Conservation (phyloP, 2,888 invertebrate species). For the Crematogaster levior region DNA sequence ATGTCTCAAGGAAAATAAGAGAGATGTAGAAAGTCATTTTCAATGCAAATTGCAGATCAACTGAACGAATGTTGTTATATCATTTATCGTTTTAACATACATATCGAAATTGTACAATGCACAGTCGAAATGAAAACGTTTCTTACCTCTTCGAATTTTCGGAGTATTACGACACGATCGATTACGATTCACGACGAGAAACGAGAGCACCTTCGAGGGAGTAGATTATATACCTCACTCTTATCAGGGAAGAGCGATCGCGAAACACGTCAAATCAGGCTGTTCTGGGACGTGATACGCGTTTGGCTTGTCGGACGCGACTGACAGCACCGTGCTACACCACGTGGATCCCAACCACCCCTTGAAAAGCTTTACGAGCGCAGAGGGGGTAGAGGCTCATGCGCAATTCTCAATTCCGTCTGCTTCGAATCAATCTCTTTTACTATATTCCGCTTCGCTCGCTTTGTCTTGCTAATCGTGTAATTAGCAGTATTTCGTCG, state of each 20-base stretch:
- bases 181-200: not conserved
- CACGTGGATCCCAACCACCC: constrained; percentile 82
- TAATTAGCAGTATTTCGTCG: constrained; percentile 67
- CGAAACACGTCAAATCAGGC: constrained; percentile 31
- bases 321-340: constrained; percentile 83
- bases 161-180: constrained; percentile 3
- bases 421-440: constrained; percentile 64
- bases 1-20: not conserved
- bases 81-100: not conserved
- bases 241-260: constrained; percentile 9
- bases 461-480: constrained; percentile 62
- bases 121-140: not conserved
- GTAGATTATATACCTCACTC: not conserved
- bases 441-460: constrained; percentile 37
- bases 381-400: constrained; percentile 67
- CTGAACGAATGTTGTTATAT: not conserved
- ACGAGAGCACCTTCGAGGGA: not conserved
- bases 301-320: constrained; percentile 81
- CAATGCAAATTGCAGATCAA: not conserved
- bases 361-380: constrained; percentile 60
- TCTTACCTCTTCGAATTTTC: constrained; percentile 33
- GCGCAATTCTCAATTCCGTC: constrained; percentile 62
- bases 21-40: not conserved
- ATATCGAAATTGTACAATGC: not conserved
- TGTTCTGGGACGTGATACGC: constrained; percentile 70